Percentiles rank a stretch among this genome's conserved stretches.
Evolutionary conservation across 1,140 invertebrate species (phyloP).

Genomic region (Sweltsa coloradensis): DNA sequence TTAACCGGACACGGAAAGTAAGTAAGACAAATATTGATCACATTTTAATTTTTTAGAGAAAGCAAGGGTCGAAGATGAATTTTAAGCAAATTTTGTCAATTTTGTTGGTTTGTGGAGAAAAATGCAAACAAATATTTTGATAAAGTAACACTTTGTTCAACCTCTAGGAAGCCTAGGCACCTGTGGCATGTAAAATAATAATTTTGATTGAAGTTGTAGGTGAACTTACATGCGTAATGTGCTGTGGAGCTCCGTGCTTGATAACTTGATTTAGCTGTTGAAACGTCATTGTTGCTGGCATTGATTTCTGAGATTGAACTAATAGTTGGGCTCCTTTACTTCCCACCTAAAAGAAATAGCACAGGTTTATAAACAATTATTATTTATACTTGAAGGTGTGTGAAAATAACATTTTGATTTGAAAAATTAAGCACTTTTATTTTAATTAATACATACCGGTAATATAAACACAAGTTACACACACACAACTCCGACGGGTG

Average conservation of each 20-base stretch:
- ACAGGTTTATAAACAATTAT: no score
- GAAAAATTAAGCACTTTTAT: no score
- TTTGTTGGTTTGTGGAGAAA: not conserved
- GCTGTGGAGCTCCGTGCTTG: conserved; percentile 39
- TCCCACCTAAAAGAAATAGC: conserved; percentile 14
- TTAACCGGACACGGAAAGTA: no score
- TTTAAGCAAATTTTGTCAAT: not conserved
- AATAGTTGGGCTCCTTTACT: conserved; percentile 45
- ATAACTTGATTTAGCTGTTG: conserved; percentile 69
- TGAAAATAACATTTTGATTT: no score
- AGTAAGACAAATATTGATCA: no score
- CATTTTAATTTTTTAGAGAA: not conserved
- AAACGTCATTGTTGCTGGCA: conserved; percentile 51
- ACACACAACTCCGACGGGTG: no score
- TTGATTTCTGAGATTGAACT: conserved; percentile 46
- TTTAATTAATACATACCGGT: no score
- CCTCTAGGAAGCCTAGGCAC: conserved; percentile 3
- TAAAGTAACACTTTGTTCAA: conserved; percentile 10
- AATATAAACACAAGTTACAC: no score
- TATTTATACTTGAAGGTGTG: no score
- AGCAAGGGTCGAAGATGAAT: not conserved
- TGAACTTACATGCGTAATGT: conserved; percentile 34
- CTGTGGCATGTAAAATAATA: not conserved
- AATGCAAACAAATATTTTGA: conserved; percentile 3
- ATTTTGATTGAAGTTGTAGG: not conserved